phyloP scores from a whole-genome alignment of 2,797 vertebrate species.

The Sciurus carolinensis region DNA sequence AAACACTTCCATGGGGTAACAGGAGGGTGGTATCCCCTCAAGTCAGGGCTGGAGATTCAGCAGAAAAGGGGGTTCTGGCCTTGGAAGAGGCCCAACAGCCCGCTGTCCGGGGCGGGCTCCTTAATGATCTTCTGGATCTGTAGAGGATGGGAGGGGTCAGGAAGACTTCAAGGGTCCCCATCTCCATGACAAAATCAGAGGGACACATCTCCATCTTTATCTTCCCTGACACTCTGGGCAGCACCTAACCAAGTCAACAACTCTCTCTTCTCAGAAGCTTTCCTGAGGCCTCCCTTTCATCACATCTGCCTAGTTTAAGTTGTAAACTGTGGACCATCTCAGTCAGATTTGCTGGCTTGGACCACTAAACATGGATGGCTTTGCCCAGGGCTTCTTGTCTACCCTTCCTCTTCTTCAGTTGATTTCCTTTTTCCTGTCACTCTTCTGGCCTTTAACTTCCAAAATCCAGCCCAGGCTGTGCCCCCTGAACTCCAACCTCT shows the following conservation, averaged over 20 bases:
- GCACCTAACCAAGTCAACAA: neutral
- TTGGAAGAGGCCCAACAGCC: conserved; percentile 84
- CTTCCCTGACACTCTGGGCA: neutral
- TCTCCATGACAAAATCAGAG: neutral
- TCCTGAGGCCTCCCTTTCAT: neutral
- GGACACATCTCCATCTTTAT: neutral
- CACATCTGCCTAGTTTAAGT: neutral
- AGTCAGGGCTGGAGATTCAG: conserved; percentile 33
- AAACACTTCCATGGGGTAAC: neutral
- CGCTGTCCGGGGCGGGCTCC: conserved; percentile 86
- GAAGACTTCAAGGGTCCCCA: neutral
- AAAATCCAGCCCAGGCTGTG: neutral
- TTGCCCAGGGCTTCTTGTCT: neutral
- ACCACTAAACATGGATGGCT: neutral
- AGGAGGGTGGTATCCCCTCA: neutral
- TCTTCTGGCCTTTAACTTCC: neutral
- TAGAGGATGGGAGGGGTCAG: conserved; percentile 72
- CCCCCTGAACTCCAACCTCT: neutral
- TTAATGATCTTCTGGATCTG: conserved; percentile 87
- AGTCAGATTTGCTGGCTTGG: neutral
- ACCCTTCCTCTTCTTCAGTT: neutral
- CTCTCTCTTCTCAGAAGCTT: neutral
- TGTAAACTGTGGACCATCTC: neutral
- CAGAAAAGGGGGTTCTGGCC: conserved; percentile 77
- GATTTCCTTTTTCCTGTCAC: neutral